Conservation (phyloP, 1,140 invertebrate species). For the Aphelinus atriplicis region DNA sequence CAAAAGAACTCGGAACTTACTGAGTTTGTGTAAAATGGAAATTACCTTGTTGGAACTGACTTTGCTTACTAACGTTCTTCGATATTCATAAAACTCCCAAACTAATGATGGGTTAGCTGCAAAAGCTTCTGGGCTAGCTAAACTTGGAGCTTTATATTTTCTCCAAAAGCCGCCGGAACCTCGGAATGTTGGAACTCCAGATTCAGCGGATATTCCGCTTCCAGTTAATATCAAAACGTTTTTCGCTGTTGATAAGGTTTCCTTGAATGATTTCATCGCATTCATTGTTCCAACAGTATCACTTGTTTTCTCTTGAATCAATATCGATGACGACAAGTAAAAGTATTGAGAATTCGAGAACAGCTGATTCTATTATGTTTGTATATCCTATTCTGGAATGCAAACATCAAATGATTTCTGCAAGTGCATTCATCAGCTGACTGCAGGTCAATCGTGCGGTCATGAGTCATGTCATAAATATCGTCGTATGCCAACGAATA, state of each 20-base stretch:
- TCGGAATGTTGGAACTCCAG: conserved; percentile 84
- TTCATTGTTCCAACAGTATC: conserved; percentile 35
- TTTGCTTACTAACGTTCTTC: conserved; percentile 72
- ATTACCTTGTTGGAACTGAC: conserved; percentile 75
- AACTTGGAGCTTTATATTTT: conserved; percentile 72
- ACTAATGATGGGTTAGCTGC: conserved; percentile 74
- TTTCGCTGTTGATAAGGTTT: conserved; percentile 67
- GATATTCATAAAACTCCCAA: conserved; percentile 85
- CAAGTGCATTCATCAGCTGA: too few species aligned
- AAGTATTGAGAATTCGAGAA: neutral
- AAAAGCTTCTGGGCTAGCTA: conserved; percentile 78
- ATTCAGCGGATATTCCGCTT: conserved; percentile 83
- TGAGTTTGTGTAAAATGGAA: neutral
- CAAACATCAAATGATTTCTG: too few species aligned
- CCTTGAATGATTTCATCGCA: conserved; percentile 68
- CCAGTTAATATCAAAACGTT: conserved; percentile 79
- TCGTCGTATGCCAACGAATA: too few species aligned
- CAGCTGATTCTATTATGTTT: too few species aligned
- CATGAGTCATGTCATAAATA: too few species aligned
- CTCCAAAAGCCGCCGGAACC: conserved; percentile 83
- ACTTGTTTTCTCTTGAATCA: too few species aligned
- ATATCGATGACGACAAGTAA: neutral
- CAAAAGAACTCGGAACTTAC: neutral
- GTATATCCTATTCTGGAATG: too few species aligned
- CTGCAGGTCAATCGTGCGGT: too few species aligned